A percentile compares a stretch with the other conserved stretches of the same genome.
phyloP scores from a whole-genome alignment of 1,140 invertebrate genomes.

The Octopus bimaculoides region DNA sequence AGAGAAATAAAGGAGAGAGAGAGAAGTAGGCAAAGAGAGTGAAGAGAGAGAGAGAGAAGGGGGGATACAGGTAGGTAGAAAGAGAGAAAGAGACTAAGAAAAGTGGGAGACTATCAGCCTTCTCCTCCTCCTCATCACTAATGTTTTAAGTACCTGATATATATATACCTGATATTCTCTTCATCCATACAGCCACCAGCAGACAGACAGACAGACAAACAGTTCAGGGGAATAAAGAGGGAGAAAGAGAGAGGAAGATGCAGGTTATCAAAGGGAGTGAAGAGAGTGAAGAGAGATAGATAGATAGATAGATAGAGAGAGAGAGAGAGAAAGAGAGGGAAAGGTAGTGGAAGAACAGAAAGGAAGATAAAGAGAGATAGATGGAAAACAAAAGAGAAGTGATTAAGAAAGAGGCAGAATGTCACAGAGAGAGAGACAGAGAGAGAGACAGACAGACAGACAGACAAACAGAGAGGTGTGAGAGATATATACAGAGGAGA shows the following conservation, averaged over 20 bases:
- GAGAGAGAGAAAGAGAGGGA: constrained; percentile 10
- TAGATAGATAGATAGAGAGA: constrained; percentile 3
- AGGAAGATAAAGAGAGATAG: constrained; percentile 3
- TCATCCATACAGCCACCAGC: too few species aligned
- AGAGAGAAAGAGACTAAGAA: background rate
- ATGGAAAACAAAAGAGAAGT: constrained; percentile 13
- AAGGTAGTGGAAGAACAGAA: background rate
- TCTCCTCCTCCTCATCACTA: too few species aligned
- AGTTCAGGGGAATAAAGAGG: background rate
- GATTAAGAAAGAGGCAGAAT: constrained; percentile 10
- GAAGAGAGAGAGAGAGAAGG: background rate
- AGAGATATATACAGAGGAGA: background rate
- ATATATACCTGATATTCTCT: too few species aligned
- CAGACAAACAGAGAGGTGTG: background rate
- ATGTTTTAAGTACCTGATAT: too few species aligned
- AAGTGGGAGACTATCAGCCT: background rate
- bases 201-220: too few species aligned
- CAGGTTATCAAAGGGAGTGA: constrained; percentile 12
- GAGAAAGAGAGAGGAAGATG: background rate
- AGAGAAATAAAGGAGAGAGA: background rate
- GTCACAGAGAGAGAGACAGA: background rate
- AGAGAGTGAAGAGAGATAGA: constrained; percentile 14
- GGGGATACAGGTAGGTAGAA: background rate
- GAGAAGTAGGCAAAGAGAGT: background rate
- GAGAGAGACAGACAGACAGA: background rate